These are phyloP conservation scores for Balaeniceps rex DNA, from an alignment of 2,113 vertebrate genomes.

Conservation along the genomic window DNA sequence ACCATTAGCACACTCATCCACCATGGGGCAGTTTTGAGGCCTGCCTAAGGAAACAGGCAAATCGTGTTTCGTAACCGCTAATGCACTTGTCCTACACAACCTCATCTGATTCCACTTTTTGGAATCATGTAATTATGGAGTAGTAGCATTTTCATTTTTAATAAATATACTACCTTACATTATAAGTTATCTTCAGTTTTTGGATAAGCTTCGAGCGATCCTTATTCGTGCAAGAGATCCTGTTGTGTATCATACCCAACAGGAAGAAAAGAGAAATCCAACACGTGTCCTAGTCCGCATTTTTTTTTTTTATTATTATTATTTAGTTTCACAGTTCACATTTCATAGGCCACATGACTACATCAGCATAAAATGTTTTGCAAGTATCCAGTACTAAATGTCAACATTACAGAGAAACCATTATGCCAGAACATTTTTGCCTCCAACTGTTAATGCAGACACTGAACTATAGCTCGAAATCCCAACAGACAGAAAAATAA, in stretches of 20 bases:
- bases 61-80: not conserved
- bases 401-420: not conserved
- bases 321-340: not conserved
- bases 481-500: slow-evolving; percentile 16
- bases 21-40: not conserved
- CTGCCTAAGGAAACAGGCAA: not conserved
- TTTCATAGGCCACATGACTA: not conserved
- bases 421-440: not conserved
- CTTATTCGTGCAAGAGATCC: not conserved
- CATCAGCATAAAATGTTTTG: not conserved
- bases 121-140: not conserved
- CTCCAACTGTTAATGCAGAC: not conserved
- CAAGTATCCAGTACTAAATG: not conserved
- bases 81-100: not conserved
- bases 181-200: not conserved
- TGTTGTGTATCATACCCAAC: not conserved
- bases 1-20: not conserved
- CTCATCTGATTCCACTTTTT: not conserved
- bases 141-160: not conserved
- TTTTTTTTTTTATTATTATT: not conserved
- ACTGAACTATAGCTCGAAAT: not conserved
- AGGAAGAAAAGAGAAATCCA: not conserved
- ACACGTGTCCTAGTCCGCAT: not conserved
- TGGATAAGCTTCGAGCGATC: not conserved
- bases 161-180: not conserved